Conservation (phyloP, 1,140 invertebrate genomes). For the Telenomus remus region DNA sequence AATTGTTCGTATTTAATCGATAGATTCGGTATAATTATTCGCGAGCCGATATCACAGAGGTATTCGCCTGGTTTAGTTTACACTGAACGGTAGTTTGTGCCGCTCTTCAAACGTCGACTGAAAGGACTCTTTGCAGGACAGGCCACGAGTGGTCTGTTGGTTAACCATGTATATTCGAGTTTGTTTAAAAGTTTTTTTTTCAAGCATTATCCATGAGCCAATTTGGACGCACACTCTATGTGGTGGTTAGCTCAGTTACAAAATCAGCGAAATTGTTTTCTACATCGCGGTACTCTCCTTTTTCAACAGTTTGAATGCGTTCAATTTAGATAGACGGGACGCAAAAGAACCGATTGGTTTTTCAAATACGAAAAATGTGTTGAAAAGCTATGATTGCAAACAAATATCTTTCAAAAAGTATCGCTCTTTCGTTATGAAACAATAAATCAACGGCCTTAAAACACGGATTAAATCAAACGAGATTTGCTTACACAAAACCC, state of each 20-base stretch:
- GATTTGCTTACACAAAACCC: slow-evolving; percentile 22
- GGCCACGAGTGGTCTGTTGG: slow-evolving; percentile 37
- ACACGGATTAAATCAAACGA: neutral
- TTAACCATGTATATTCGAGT: slow-evolving; percentile 51
- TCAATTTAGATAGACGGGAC: too few species aligned
- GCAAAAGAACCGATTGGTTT: too few species aligned
- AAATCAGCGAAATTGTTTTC: slow-evolving; percentile 35
- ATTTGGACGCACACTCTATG: slow-evolving; percentile 10
- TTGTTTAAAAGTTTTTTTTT: slow-evolving; percentile 42
- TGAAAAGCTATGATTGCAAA: too few species aligned
- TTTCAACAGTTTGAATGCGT: too few species aligned
- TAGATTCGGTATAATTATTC: slow-evolving; percentile 45
- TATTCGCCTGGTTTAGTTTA: slow-evolving; percentile 36
- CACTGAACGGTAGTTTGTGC: slow-evolving; percentile 39
- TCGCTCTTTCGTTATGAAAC: neutral
- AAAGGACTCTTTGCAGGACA: slow-evolving; percentile 48
- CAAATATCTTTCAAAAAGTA: too few species aligned
- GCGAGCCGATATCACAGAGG: slow-evolving; percentile 28
- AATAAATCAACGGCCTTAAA: neutral
- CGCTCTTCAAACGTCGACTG: slow-evolving; percentile 52
- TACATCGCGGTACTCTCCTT: neutral
- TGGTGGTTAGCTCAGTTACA: slow-evolving; percentile 28
- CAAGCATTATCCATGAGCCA: slow-evolving; percentile 14
- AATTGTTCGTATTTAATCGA: slow-evolving; percentile 27
- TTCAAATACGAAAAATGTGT: too few species aligned